These are phyloP conservation scores for Thymelicus acteon DNA, from an alignment of 2,888 invertebrate genomes.

Conservation along the genomic window DNA sequence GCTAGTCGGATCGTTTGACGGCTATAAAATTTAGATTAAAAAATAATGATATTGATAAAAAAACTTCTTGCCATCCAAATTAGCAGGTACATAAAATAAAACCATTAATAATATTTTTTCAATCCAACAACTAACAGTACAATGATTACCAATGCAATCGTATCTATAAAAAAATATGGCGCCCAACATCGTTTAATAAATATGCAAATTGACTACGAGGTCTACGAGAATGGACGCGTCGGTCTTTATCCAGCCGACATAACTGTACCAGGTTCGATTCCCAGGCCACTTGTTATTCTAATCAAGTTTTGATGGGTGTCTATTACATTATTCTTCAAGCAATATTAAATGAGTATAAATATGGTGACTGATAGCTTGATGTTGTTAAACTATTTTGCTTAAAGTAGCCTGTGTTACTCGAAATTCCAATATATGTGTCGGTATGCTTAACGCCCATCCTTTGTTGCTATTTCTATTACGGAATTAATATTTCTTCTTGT, in stretches of 20 bases:
- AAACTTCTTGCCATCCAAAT: not conserved
- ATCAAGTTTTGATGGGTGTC: constrained; percentile 8
- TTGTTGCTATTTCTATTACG: no score
- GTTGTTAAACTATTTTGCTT: no score
- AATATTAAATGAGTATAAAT: not conserved
- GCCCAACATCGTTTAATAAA: constrained; percentile 37
- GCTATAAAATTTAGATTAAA: no score
- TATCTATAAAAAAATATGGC: constrained; percentile 6
- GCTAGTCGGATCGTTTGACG: no score
- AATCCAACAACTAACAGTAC: constrained; percentile 9
- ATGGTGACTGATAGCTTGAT: no score
- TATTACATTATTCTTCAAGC: constrained; percentile 17
- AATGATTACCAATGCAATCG: constrained; percentile 3
- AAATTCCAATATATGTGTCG: no score
- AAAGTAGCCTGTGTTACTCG: no score
- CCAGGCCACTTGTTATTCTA: constrained; percentile 24
- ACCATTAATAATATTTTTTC: constrained; percentile 1
- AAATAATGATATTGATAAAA: no score
- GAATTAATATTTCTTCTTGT: no score
- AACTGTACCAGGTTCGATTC: constrained; percentile 34
- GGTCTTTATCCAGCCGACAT: constrained; percentile 18
- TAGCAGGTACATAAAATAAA: not conserved
- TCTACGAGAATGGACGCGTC: not conserved
- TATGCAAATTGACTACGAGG: constrained; percentile 36
- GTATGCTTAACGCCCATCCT: no score